A percentile compares a stretch with the other conserved stretches of the same genome.
Evolutionary conservation across 2,113 vertebrate genomes (phyloP).

Genomic region (Spea multiplicata): DNA sequence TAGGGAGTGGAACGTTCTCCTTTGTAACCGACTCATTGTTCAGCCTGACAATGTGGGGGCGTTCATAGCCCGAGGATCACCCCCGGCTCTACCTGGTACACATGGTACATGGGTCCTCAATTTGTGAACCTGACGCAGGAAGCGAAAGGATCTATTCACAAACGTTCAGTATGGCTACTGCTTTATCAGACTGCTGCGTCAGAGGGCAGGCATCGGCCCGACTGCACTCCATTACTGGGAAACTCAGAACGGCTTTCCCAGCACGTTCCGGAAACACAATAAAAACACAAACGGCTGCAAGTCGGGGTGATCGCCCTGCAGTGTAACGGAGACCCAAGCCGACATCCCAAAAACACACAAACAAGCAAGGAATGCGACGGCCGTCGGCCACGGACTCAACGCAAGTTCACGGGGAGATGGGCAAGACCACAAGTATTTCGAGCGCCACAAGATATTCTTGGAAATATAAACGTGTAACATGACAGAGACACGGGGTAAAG

Average conservation of each 20-base stretch:
- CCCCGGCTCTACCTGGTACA: too few relatives aligned
- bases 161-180: too few relatives aligned
- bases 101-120: too few relatives aligned
- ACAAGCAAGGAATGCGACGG: not conserved
- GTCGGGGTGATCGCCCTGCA: not conserved
- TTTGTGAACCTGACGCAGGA: too few relatives aligned
- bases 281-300: not conserved
- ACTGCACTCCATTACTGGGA: not conserved
- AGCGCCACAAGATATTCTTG: too few relatives aligned
- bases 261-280: constrained; percentile 7
- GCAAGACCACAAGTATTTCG: not conserved
- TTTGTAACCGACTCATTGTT: too few relatives aligned
- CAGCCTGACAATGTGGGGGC: too few relatives aligned
- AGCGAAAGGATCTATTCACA: too few relatives aligned
- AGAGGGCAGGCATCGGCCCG: constrained; percentile 1
- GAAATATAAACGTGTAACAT: too few relatives aligned
- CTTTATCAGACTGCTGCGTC: not conserved
- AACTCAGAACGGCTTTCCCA: not conserved
- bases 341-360: not conserved
- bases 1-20: too few relatives aligned
- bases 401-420: not conserved
- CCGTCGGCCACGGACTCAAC: not conserved
- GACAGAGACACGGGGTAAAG: too few relatives aligned
- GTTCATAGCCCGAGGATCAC: too few relatives aligned
- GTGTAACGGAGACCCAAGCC: not conserved